Evolutionary conservation across 2,797 vertebrate species (phyloP).

Genomic region (Chanos chanos): DNA sequence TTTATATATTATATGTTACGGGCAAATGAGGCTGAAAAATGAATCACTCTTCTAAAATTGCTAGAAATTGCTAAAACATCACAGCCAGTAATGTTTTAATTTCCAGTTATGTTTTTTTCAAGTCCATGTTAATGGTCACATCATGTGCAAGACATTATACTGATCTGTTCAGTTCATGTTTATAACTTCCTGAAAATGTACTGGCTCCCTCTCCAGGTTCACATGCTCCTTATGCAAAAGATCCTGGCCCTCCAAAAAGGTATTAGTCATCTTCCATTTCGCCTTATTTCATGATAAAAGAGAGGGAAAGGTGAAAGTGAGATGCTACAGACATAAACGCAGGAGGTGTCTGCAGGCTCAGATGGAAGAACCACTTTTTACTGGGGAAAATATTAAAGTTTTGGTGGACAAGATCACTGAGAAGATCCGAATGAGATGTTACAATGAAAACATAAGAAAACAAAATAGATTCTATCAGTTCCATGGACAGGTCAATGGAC

Average conservation of each 20-base stretch:
- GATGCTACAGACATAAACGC: constrained; percentile 54
- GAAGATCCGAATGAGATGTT: constrained; percentile 65
- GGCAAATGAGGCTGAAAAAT: too few relatives aligned
- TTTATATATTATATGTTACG: background rate
- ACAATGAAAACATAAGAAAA: constrained; percentile 33
- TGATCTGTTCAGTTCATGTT: too few relatives aligned
- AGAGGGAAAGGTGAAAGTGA: constrained; percentile 52
- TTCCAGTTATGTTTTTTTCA: too few relatives aligned
- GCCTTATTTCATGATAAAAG: background rate
- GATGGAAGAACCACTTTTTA: constrained; percentile 46
- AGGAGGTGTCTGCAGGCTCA: constrained; percentile 27
- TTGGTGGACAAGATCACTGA: constrained; percentile 60
- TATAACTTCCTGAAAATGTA: too few relatives aligned
- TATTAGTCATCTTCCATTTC: constrained; percentile 65
- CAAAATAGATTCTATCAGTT: rapidly evolving
- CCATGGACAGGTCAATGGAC: constrained; percentile 40
- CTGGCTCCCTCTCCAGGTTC: constrained; percentile 56
- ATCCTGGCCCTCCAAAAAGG: constrained; percentile 60
- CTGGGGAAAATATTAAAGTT: constrained; percentile 28
- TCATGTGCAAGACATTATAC: too few relatives aligned
- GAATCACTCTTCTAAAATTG: too few relatives aligned
- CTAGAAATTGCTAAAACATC: too few relatives aligned
- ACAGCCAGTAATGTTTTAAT: too few relatives aligned
- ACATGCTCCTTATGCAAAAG: constrained; percentile 53
- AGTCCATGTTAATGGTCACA: too few relatives aligned